phyloP scores from a whole-genome alignment of 2,113 vertebrate species.

The Strigops habroptila region DNA sequence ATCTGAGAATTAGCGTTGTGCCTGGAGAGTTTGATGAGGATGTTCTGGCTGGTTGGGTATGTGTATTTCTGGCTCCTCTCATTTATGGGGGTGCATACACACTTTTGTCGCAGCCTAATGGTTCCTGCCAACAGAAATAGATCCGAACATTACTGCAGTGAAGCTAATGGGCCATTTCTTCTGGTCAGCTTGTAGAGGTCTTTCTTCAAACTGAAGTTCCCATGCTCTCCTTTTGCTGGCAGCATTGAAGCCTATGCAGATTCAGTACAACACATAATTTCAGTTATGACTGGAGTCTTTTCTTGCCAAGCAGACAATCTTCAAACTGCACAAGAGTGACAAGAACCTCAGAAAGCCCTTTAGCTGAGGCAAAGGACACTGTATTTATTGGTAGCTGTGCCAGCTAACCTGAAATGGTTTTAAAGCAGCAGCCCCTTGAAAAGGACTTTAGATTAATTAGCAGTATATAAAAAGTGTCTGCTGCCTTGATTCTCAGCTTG shows the following conservation, averaged over 20 bases:
- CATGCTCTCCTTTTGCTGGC: neutral
- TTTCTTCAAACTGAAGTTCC: neutral
- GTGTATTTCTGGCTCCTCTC: neutral
- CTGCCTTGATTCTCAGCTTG: neutral
- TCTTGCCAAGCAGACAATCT: neutral
- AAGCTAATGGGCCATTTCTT: neutral
- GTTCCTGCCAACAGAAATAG: neutral
- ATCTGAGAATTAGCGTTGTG: neutral
- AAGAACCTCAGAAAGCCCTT: neutral
- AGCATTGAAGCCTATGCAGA: neutral
- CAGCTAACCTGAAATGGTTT: neutral
- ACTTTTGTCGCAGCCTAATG: neutral
- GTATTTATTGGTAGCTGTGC: neutral
- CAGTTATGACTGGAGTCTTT: neutral
- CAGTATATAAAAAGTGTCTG: neutral
- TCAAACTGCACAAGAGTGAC: neutral
- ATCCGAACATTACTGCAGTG: neutral
- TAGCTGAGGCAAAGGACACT: neutral
- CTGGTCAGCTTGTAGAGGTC: neutral
- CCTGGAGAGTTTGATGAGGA: neutral
- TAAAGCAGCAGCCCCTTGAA: neutral
- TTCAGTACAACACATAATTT: neutral
- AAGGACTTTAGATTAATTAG: neutral
- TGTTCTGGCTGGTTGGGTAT: neutral
- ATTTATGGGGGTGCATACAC: neutral